Evolutionary conservation across 2,113 vertebrate genomes (phyloP).

Genomic region (Lethenteron reissneri): DNA sequence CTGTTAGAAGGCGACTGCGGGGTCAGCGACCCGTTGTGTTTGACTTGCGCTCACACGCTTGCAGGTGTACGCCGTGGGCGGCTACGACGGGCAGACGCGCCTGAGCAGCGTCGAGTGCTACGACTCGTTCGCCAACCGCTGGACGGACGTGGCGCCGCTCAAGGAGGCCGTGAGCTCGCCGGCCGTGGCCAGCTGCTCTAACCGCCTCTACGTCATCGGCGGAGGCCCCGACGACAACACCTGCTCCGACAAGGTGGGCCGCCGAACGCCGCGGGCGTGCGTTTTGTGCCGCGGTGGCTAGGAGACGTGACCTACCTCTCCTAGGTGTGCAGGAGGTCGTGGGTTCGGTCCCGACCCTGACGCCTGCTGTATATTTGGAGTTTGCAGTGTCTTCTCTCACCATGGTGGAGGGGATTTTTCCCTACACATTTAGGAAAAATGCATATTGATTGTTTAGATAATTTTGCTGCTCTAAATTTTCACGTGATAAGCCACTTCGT

Average conservation of each 20-base stretch:
- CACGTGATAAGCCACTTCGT: too few species aligned
- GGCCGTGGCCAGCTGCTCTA: conserved; percentile 62
- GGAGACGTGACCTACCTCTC: too few species aligned
- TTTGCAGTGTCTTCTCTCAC: too few species aligned
- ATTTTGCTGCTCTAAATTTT: too few species aligned
- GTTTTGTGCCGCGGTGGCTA: too few species aligned
- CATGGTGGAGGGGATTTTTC: too few species aligned
- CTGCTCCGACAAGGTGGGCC: conserved; percentile 77
- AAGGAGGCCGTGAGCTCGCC: conserved; percentile 90
- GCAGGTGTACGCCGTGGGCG: conserved; percentile 81
- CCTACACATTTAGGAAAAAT: too few species aligned
- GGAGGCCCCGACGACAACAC: conserved; percentile 83
- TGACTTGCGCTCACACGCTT: conserved; percentile 9
- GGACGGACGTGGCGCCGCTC: conserved; percentile 79
- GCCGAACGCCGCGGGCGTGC: too few species aligned
- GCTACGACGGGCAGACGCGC: conserved; percentile 82
- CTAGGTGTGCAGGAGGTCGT: too few species aligned
- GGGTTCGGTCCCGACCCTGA: too few species aligned
- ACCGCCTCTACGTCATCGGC: conserved; percentile 80
- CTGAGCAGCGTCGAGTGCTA: conserved; percentile 87
- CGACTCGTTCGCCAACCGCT: conserved; percentile 86
- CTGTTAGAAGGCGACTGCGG: not conserved
- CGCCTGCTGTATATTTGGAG: too few species aligned
- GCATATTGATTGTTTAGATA: too few species aligned
- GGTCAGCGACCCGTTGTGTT: not conserved